Conservation (phyloP, 92 coral and sea anemone genomes). For the Micromussa lordhowensis region DNA sequence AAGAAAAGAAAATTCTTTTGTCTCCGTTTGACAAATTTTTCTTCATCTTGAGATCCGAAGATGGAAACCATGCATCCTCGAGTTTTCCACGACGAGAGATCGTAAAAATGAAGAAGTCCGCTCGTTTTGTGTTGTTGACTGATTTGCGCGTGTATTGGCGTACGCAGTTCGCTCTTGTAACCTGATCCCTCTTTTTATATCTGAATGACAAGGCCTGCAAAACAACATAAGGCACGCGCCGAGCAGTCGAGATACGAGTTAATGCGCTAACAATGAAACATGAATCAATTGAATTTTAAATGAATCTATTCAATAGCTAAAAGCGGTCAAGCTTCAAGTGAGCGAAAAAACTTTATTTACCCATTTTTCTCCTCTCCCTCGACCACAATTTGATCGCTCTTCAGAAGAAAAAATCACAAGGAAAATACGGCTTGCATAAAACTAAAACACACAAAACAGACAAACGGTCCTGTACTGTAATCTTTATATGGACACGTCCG, state of each 20-base stretch:
- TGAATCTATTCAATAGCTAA: background rate
- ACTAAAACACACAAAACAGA: no score
- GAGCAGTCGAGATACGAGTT: background rate
- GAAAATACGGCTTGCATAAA: background rate
- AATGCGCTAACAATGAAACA: slow-evolving; percentile 3
- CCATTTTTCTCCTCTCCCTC: background rate
- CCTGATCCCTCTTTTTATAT: background rate
- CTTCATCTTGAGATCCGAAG: background rate
- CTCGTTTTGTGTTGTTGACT: background rate
- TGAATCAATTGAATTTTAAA: background rate
- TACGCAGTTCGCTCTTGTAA: background rate
- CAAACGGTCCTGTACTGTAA: background rate
- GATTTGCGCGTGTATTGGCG: background rate
- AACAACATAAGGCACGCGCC: background rate
- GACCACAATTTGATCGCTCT: background rate
- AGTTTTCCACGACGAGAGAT: background rate
- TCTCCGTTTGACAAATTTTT: background rate
- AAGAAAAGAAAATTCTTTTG: background rate
- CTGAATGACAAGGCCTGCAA: background rate
- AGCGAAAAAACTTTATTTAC: background rate
- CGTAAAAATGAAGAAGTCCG: background rate
- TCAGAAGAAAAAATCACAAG: background rate
- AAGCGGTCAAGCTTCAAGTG: background rate
- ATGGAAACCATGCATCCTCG: background rate
- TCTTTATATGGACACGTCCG: background rate